Base-by-base conservation (phyloP, 23 tunicate genomes). In the Botrylloides violaceus region DNA sequence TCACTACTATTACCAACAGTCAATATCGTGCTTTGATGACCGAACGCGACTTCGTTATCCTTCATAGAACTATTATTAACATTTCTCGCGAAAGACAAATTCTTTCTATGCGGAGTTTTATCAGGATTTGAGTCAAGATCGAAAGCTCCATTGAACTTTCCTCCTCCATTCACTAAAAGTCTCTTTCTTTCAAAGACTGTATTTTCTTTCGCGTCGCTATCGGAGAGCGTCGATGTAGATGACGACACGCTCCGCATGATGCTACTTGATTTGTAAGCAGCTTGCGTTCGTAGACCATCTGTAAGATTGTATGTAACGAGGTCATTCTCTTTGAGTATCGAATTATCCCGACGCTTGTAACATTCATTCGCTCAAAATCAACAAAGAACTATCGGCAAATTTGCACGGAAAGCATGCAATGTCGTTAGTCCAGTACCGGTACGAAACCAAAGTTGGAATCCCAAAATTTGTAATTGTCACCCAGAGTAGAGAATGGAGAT, bases 241-340 rank as follows among this genome's bases (percentile, higher is more conserved):
- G 74, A 68, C 37, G 74, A 68, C 12, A 68, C 26, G 29, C 74
- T 68, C 24, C 74, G 36, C 74, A 68, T 68, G 36, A 68, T 9
- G 37, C 74, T 68, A 28, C 74, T 68, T 7, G 74, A 68, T 43
- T 68, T 68, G 1, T 22, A 68, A 26, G 74, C 74, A 20, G 74
- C 65, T 60, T 25, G 29, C 65, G 53, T 15, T 9, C 53, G 53
- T 9, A 43, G 9, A 15, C 53, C 53, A 15, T 43, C 53, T 43
- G 53, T 43, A 15, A 43, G 15, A n/a, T n/a, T n/a, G n/a, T n/a
- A n/a, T n/a, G n/a, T n/a, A n/a, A n/a, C n/a, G n/a, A n/a, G n/a
- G n/a, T n/a, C n/a, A n/a, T n/a, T n/a, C n/a, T n/a, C n/a, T n/a
- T n/a, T n/a, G n/a, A n/a, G n/a, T n/a, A n/a, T n/a, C n/a, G n/a